phyloP scores from a whole-genome alignment of 2,888 invertebrate genomes.

The Andrena marginata region DNA sequence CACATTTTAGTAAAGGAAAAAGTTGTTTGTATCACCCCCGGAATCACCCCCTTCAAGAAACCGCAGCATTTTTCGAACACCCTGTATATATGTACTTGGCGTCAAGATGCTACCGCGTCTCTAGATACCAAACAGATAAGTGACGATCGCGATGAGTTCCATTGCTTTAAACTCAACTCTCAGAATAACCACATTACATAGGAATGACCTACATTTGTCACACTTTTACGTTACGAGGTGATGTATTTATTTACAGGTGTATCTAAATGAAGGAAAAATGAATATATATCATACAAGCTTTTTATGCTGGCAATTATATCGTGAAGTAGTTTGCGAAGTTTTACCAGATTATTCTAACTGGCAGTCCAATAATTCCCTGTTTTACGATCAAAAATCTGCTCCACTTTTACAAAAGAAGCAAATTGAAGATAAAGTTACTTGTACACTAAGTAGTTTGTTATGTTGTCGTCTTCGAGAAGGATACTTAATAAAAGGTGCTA shows the following conservation, averaged over 20 bases:
- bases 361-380: conserved; percentile 86
- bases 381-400: conserved; percentile 86
- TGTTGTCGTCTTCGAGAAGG: conserved; percentile 92
- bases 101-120: no score
- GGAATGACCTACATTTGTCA: neutral
- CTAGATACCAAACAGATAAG: no score
- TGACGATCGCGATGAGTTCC: no score
- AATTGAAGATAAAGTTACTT: conserved; percentile 88
- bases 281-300: conserved; percentile 88
- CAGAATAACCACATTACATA: no score
- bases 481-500: conserved; percentile 87
- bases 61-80: no score
- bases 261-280: conserved; percentile 79
- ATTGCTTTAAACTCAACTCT: no score
- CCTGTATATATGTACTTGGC: no score
- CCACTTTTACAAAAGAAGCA: conserved; percentile 88
- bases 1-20: no score
- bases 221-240: neutral
- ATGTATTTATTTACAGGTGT: conserved; percentile 60
- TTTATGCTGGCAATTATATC: conserved; percentile 84
- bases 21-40: no score
- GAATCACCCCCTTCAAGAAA: no score
- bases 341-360: conserved; percentile 72
- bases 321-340: conserved; percentile 67
- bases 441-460: conserved; percentile 88